Conservation (phyloP, 1,140 invertebrate species). For the Palaemon carinicauda region DNA sequence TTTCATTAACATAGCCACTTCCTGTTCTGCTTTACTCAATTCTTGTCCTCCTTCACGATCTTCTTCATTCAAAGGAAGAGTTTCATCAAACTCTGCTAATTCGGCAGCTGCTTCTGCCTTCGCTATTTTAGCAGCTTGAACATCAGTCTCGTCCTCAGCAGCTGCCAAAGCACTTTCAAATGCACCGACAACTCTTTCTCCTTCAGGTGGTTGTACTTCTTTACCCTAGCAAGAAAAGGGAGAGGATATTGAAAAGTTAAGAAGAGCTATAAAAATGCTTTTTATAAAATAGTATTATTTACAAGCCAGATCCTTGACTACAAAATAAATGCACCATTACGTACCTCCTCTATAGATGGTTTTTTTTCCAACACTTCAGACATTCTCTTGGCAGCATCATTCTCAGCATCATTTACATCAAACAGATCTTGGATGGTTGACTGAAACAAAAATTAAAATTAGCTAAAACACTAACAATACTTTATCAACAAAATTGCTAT, state of each 20-base stretch:
- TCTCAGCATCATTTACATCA: conserved; percentile 75
- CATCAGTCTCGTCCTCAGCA: conserved; percentile 94
- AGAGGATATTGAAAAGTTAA: not conserved
- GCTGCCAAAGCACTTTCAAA: conserved; percentile 86
- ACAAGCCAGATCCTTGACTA: not conserved
- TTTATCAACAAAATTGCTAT: no score
- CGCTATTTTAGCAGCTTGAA: conserved; percentile 86
- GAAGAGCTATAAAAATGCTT: not conserved
- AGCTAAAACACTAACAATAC: no score
- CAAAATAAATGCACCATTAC: not conserved
- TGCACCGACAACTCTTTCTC: conserved; percentile 56
- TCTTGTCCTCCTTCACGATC: conserved; percentile 65
- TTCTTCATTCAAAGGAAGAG: conserved; percentile 85
- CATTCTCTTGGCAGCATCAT: conserved; percentile 73
- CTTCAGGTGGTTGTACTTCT: conserved; percentile 43
- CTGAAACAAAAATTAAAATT: conserved; percentile 67
- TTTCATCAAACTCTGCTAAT: conserved; percentile 96
- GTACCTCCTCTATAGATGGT: conserved; percentile 29
- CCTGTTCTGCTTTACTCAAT: conserved; percentile 81
- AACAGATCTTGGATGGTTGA: conserved; percentile 93
- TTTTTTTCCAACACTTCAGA: conserved; percentile 69
- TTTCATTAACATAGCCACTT: conserved; percentile 82
- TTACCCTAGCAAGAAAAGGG: conserved; percentile 20
- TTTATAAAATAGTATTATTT: not conserved
- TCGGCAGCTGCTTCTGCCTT: conserved; percentile 93